A percentile compares a stretch with the other conserved stretches of the same genome.
Evolutionary conservation across 2,797 vertebrate genomes (phyloP).

Genomic region (Crypturellus tataupa): DNA sequence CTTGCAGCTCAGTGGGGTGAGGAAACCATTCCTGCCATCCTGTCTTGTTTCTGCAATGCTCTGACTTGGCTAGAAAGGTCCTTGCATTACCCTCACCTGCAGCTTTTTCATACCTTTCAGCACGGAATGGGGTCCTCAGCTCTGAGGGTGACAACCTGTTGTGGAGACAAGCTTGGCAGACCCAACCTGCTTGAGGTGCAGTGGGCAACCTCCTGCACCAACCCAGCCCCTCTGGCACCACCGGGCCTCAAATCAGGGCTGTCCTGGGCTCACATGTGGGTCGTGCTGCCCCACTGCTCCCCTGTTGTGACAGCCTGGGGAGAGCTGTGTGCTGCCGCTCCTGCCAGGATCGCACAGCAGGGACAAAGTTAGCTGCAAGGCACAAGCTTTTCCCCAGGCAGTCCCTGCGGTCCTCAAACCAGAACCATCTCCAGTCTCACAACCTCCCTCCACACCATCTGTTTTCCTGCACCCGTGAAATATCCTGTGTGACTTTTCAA

Average conservation of each 20-base stretch:
- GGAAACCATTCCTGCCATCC: neutral
- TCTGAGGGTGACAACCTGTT: neutral
- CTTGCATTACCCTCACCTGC: neutral
- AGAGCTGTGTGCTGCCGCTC: neutral
- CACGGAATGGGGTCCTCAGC: neutral
- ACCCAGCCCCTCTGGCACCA: neutral
- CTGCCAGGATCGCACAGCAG: neutral
- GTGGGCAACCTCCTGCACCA: neutral
- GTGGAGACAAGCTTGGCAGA: neutral
- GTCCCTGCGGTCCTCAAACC: neutral
- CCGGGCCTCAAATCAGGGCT: neutral
- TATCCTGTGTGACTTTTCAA: neutral
- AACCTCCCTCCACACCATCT: accelerated
- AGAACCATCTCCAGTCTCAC: neutral
- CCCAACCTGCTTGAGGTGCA: neutral
- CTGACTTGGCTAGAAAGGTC: neutral
- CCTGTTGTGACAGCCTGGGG: neutral
- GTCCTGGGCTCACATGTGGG: neutral
- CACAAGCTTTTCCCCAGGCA: neutral
- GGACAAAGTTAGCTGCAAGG: neutral
- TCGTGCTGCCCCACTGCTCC: neutral
- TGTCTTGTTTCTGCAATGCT: neutral
- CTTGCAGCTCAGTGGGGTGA: neutral
- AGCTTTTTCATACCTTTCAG: neutral
- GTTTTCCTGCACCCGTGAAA: accelerated